phyloP scores from a whole-genome alignment of 2,797 vertebrate species.

The Tadarida brasiliensis region DNA sequence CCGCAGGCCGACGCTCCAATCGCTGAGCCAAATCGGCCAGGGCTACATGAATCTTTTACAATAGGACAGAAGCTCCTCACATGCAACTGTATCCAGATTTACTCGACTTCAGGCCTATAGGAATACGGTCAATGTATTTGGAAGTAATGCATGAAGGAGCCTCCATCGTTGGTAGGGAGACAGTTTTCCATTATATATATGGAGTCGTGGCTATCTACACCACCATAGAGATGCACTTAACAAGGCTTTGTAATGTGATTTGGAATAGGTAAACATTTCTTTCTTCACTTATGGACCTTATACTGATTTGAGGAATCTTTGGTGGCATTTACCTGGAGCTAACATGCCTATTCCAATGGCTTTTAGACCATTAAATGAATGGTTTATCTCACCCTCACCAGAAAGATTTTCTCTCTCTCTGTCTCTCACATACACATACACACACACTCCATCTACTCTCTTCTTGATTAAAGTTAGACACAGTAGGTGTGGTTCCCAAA shows the following conservation, averaged over 20 bases:
- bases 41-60: neutral
- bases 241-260: neutral
- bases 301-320: neutral
- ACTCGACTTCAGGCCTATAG: neutral
- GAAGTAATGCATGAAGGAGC: neutral
- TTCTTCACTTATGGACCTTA: conserved; percentile 5
- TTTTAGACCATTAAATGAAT: conserved; percentile 38
- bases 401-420: neutral
- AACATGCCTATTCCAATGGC: neutral
- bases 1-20: no score
- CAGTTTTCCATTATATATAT: neutral
- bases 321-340: neutral
- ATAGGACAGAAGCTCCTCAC: neutral
- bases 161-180: neutral
- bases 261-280: neutral
- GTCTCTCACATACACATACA: neutral
- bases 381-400: conserved; percentile 6
- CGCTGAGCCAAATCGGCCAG: no score
- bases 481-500: neutral
- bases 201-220: neutral
- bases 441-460: neutral
- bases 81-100: neutral
- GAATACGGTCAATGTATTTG: neutral
- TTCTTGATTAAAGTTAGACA: conserved; percentile 11
- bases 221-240: neutral